Conservation (phyloP, 2,797 vertebrate species). For the Crypturellus tataupa region DNA sequence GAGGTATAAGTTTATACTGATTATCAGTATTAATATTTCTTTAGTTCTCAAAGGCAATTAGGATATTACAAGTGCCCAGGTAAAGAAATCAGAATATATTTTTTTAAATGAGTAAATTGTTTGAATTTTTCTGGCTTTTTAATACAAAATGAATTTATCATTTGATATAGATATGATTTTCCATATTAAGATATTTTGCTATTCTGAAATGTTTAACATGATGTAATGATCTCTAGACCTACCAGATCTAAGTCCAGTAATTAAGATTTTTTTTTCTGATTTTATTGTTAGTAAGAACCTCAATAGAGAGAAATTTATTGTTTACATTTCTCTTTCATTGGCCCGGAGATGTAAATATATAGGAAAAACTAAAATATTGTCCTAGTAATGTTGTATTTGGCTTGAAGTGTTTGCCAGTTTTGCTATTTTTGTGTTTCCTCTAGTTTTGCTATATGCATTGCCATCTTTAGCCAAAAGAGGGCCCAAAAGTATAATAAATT, state of each 20-base stretch:
- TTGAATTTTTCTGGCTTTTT: background rate
- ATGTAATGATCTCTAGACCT: background rate
- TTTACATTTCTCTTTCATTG: background rate
- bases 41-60: background rate
- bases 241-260: background rate
- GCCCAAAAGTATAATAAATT: background rate
- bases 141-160: background rate
- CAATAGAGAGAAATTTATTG: fast-evolving
- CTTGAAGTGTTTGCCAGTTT: background rate
- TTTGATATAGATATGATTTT: background rate
- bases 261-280: background rate
- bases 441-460: background rate
- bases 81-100: too few relatives aligned
- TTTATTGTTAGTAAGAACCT: background rate
- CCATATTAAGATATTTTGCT: background rate
- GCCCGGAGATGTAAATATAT: fast-evolving
- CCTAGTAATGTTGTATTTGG: background rate
- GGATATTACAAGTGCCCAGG: background rate
- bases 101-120: too few relatives aligned
- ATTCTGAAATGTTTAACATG: background rate
- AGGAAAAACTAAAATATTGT: background rate
- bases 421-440: fast-evolving
- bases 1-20: background rate
- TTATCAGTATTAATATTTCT: background rate
- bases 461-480: constrained; percentile 40